A percentile compares a stretch with the other conserved stretches of the same genome.
Conservation (phyloP, 1,140 invertebrate genomes). For the Tigriopus japonicus region DNA sequence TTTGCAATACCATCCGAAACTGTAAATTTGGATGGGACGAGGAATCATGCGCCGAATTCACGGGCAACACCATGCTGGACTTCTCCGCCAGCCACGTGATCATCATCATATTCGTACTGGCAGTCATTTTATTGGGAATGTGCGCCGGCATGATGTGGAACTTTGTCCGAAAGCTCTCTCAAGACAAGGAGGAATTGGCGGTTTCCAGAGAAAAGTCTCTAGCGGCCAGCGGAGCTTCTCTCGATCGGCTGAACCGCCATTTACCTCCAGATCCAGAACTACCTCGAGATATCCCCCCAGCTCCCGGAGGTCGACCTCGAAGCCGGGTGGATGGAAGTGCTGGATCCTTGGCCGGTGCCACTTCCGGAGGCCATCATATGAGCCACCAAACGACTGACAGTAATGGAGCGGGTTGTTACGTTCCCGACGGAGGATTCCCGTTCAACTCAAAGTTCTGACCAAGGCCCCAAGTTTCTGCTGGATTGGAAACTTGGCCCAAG, state of each 20-base stretch:
- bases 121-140: slow-evolving; percentile 11
- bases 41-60: slow-evolving; percentile 2
- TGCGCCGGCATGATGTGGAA: slow-evolving; percentile 12
- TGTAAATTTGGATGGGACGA: slow-evolving; percentile 15
- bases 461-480: too few species aligned
- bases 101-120: slow-evolving; percentile 6
- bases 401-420: slow-evolving; percentile 1
- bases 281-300: not conserved
- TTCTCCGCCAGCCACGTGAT: slow-evolving; percentile 12
- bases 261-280: not conserved
- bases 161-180: not conserved
- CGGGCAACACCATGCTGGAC: not conserved
- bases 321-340: not conserved
- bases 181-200: slow-evolving; percentile 6
- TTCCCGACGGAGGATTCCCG: slow-evolving; percentile 9
- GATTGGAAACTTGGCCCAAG: too few species aligned
- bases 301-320: not conserved
- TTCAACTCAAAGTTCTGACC: slow-evolving; percentile 10
- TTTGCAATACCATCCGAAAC: slow-evolving; percentile 41
- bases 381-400: not conserved
- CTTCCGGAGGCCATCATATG: too few species aligned
- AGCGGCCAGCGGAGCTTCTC: not conserved
- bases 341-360: not conserved
- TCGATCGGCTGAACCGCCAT: not conserved
- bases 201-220: slow-evolving; percentile 10